Base-by-base conservation (phyloP, 2,888 invertebrate species). In the Caenorhabditis sp. region DNA sequence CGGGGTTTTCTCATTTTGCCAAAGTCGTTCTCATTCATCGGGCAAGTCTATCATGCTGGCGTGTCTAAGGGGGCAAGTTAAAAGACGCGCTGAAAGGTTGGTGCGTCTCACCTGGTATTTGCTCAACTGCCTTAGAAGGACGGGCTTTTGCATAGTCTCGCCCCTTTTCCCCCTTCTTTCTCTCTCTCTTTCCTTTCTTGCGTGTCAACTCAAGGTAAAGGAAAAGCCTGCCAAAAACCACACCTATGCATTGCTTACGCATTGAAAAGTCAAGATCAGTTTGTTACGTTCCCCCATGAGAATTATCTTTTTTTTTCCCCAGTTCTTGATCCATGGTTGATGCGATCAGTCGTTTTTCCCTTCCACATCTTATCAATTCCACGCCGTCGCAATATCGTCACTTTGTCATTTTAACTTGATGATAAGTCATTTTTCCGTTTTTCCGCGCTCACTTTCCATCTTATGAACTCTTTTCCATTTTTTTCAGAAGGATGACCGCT, bases 101-200 rank as follows among this genome's bases (percentile, higher is more conserved):
- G 32, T 52, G 43, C 32, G 46, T 8, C 17, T 13, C 46, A 27
- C 27, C 27, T 46, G 39, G 52, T 76, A 55, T 76, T 76, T 76
- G 76, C 76, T 70, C 70, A 76, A 76, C 70, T 76, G 62, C 76
- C 76, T 76, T 76, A 76, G 70, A 45, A 53, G 70, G 62, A 48
- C 41, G 46, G 52, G 55, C 62, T 66, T 74, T 61, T 66, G 46
- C 74, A 53, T 58, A 59, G 52, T 52, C 53, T n/a, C n/a, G n/a
- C n/a, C n/a, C n/a, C n/a, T n/a, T n/a, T n/a, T n/a, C n/a, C n/a
- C n/a, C n/a, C n/a, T n/a, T n/a, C n/a, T n/a, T n/a, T n/a, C n/a
- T n/a, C n/a, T n/a, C n/a, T n/a, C n/a, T n/a, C n/a, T n/a, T 15
- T n/a, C 35, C 35, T 35, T 41, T 24, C 35, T 27, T 27, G 46